Conservation (phyloP, 2,797 vertebrate species). For the Chaenodraco wilsoni region DNA sequence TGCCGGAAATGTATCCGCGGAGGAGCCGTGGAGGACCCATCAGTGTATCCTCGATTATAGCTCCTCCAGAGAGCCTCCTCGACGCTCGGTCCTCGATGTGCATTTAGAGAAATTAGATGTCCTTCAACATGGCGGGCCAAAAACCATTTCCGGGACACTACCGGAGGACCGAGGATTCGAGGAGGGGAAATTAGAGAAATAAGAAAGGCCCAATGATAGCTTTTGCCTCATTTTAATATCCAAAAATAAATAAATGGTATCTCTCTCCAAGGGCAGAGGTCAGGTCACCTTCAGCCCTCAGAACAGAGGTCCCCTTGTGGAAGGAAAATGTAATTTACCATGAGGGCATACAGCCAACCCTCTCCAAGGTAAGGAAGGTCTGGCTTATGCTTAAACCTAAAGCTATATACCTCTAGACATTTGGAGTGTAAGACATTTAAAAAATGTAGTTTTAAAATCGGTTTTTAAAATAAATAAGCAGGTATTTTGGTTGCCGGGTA, state of each 20-base stretch:
- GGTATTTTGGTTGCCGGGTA: background rate
- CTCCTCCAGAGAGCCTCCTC: no score
- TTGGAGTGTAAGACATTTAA: background rate
- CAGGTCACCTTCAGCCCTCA: background rate
- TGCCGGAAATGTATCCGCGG: no score
- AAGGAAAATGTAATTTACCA: background rate
- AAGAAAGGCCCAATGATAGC: background rate
- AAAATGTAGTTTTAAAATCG: background rate
- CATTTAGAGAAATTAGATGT: no score
- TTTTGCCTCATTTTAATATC: background rate
- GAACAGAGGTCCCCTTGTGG: conserved; percentile 5
- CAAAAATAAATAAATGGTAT: background rate
- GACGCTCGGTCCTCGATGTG: no score
- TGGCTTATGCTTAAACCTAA: rapidly evolving
- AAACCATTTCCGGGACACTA: no score
- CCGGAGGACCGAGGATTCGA: no score
- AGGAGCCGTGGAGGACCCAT: no score
- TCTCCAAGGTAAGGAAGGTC: background rate
- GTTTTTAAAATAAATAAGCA: background rate
- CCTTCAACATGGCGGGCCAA: no score
- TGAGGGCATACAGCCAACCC: conserved; percentile 1
- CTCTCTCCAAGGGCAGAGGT: conserved; percentile 20
- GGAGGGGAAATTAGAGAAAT: no score
- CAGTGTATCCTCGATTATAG: no score
- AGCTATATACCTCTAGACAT: background rate